These are phyloP conservation scores for Caenorhabditis virilis DNA, from an alignment of 2,888 invertebrate species.

Conservation along the genomic window DNA sequence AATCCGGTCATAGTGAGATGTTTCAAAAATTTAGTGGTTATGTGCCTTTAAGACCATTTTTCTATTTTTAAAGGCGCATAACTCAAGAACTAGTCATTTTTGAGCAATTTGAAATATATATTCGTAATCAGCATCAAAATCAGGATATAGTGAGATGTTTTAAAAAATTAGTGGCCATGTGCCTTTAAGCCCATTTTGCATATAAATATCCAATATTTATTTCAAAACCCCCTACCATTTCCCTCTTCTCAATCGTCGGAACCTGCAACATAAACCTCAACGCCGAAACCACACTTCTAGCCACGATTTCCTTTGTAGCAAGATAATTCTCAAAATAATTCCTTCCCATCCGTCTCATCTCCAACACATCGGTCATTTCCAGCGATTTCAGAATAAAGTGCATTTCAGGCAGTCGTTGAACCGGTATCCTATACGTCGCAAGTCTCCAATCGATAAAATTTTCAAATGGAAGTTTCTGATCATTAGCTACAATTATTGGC, in stretches of 20 bases:
- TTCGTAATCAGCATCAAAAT: no score
- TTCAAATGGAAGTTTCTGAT: slow-evolving; percentile 38
- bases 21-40: no score
- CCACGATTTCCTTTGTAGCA: slow-evolving; percentile 33
- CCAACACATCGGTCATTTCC: slow-evolving; percentile 35
- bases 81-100: background rate
- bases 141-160: no score
- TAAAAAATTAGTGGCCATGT: no score
- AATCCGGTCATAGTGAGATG: no score
- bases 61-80: background rate
- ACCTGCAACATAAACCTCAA: slow-evolving; percentile 22
- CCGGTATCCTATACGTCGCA: slow-evolving; percentile 28
- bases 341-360: slow-evolving; percentile 46
- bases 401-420: slow-evolving; percentile 39
- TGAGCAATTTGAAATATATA: no score
- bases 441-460: slow-evolving; percentile 46
- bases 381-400: slow-evolving; percentile 61
- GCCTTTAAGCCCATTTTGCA: no score
- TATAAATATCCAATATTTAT: slow-evolving; percentile 83
- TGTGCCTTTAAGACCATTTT: background rate
- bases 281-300: slow-evolving; percentile 21
- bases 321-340: slow-evolving; percentile 86
- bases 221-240: background rate
- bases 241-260: slow-evolving; percentile 17
- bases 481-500: slow-evolving; percentile 39